A percentile compares a stretch with the other conserved stretches of the same genome.
Evolutionary conservation across 2,797 vertebrate genomes (phyloP).

Genomic region (Melanotaenia pygmaea): DNA sequence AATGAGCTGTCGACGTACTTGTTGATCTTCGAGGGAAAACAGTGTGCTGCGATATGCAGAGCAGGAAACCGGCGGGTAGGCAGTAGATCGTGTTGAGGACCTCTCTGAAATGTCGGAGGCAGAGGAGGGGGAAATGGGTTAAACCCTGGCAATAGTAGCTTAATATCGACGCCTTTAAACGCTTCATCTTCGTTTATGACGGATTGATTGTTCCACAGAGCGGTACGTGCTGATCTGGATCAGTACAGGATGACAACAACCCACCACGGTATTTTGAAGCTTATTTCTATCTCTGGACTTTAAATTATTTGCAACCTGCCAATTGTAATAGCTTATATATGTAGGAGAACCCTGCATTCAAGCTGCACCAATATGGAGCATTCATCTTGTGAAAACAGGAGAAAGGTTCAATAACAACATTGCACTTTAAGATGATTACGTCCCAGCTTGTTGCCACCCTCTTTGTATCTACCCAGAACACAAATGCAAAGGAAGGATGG

Average conservation of each 20-base stretch:
- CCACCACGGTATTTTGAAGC: conserved; percentile 56
- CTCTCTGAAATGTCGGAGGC: conserved; percentile 73
- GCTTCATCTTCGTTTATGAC: conserved; percentile 55
- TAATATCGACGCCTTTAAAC: conserved; percentile 66
- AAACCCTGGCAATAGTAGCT: conserved; percentile 71
- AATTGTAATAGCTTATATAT: conserved; percentile 32
- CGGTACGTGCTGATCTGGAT: conserved; percentile 66
- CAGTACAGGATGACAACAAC: conserved; percentile 61
- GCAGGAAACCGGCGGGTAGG: conserved; percentile 35
- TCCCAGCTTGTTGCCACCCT: conserved; percentile 16
- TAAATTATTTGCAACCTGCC: conserved; percentile 24
- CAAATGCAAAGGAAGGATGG: conserved; percentile 6
- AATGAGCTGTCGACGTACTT: conserved; percentile 72
- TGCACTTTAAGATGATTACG: conserved; percentile 45
- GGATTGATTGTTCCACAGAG: conserved; percentile 65
- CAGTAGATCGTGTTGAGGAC: conserved; percentile 48
- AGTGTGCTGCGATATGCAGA: conserved; percentile 43
- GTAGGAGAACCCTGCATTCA: conserved; percentile 20
- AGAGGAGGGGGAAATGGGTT: conserved; percentile 73
- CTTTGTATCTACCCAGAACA: conserved; percentile 21
- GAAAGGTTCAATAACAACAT: conserved; percentile 35
- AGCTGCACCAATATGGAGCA: conserved; percentile 60
- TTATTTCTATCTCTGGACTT: conserved; percentile 42
- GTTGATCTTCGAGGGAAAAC: conserved; percentile 78
- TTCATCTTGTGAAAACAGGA: conserved; percentile 21